Evolutionary conservation across 2,113 vertebrate genomes (phyloP).

Genomic region (Leucosticte australis): DNA sequence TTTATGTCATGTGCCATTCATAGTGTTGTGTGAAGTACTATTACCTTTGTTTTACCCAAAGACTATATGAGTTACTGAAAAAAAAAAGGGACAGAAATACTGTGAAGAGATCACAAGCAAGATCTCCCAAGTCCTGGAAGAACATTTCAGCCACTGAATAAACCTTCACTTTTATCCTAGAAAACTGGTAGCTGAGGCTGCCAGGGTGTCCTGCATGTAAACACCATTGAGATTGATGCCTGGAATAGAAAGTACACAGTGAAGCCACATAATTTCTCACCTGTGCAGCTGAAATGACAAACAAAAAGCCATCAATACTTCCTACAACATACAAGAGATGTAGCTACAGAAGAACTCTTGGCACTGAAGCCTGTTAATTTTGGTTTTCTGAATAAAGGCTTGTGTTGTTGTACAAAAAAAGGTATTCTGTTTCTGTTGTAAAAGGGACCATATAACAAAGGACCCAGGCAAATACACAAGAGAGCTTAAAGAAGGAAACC

Average conservation of each 20-base stretch:
- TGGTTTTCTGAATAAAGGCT: slow-evolving; percentile 9
- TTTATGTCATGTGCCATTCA: neutral
- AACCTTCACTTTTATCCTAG: neutral
- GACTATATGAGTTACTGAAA: neutral
- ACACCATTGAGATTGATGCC: neutral
- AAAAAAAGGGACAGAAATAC: neutral
- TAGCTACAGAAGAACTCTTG: slow-evolving; percentile 2
- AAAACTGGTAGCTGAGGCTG: neutral
- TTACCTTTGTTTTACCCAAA: neutral
- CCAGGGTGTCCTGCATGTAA: neutral
- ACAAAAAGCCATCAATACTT: slow-evolving; percentile 34
- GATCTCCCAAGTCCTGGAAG: neutral
- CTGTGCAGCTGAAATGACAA: slow-evolving; percentile 18
- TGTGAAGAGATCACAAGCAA: neutral
- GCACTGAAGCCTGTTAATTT: neutral
- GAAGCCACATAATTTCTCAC: neutral
- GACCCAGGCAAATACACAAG: neutral
- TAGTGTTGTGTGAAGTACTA: neutral
- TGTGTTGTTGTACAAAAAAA: neutral
- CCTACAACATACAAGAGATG: neutral
- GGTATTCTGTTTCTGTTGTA: slow-evolving; percentile 7
- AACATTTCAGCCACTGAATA: neutral
- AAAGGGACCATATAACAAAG: neutral
- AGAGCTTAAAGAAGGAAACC: slow-evolving; percentile 29
- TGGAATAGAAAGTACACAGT: neutral